phyloP scores from a whole-genome alignment of 2,113 vertebrate species.

The Ondatra zibethicus region DNA sequence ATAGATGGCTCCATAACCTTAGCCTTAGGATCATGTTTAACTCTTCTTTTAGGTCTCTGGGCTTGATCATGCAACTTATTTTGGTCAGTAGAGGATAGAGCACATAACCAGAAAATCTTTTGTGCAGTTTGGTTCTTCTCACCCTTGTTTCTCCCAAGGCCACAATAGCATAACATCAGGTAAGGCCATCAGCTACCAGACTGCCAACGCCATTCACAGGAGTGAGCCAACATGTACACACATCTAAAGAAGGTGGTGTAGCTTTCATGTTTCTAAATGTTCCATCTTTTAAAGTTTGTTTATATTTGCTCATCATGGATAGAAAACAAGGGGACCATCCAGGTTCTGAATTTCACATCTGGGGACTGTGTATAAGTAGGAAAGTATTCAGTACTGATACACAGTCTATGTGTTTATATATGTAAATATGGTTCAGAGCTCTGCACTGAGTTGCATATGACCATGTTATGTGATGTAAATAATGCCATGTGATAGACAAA shows the following conservation, averaged over 20 bases:
- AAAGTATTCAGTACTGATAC: neutral
- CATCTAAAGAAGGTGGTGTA: neutral
- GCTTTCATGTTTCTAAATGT: neutral
- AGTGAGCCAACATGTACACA: neutral
- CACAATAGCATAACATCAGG: neutral
- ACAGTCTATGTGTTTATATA: too few species aligned
- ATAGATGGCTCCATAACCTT: neutral
- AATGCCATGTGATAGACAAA: neutral
- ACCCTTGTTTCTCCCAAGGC: neutral
- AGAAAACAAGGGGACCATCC: neutral
- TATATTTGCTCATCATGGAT: neutral
- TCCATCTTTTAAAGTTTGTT: neutral
- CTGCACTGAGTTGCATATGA: neutral
- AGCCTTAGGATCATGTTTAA: neutral
- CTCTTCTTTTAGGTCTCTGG: neutral
- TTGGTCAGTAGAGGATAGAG: neutral
- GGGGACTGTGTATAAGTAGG: neutral
- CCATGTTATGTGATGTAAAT: neutral
- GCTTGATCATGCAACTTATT: neutral
- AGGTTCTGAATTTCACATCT: neutral
- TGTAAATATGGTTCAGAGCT: neutral
- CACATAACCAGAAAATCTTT: neutral
- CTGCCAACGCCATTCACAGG: neutral
- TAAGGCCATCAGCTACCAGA: neutral
- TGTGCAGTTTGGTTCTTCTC: neutral